Conservation (phyloP, 2,113 vertebrate genomes). For the Laticauda laticaudata region DNA sequence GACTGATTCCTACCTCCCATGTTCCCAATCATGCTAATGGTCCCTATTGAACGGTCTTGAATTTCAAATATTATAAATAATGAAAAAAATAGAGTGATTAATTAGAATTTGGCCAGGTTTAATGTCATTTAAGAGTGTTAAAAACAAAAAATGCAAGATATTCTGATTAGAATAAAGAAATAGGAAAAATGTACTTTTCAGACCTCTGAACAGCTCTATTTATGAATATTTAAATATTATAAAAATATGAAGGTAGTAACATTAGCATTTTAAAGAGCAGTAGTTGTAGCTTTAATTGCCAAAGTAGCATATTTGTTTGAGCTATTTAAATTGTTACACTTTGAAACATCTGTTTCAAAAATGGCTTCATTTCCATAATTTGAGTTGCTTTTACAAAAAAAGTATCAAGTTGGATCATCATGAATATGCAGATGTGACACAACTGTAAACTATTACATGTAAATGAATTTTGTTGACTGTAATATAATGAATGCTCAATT, state of each 20-base stretch:
- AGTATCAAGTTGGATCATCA: slow-evolving; percentile 8
- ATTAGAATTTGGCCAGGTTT: not conserved
- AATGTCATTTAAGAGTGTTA: not conserved
- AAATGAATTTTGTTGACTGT: slow-evolving; percentile 12
- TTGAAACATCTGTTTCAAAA: not conserved
- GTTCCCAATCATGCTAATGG: not conserved
- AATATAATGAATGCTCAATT: slow-evolving; percentile 52
- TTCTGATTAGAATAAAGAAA: slow-evolving; percentile 1
- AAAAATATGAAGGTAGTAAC: not conserved
- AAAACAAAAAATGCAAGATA: not conserved
- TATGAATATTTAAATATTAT: not conserved
- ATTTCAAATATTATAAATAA: not conserved
- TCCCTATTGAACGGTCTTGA: not conserved
- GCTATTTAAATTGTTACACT: not conserved
- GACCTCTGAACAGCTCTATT: not conserved
- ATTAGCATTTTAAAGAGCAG: not conserved
- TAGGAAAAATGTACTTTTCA: not conserved
- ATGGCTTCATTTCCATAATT: not conserved
- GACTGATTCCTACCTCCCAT: not conserved
- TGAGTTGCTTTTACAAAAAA: not conserved
- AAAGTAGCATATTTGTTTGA: slow-evolving; percentile 20
- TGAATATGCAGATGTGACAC: not conserved
- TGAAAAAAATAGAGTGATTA: not conserved
- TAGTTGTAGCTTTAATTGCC: slow-evolving; percentile 22
- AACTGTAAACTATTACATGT: not conserved